These are phyloP conservation scores for Paratilapia polleni DNA, from an alignment of 2,113 vertebrate species.

Conservation along the genomic window DNA sequence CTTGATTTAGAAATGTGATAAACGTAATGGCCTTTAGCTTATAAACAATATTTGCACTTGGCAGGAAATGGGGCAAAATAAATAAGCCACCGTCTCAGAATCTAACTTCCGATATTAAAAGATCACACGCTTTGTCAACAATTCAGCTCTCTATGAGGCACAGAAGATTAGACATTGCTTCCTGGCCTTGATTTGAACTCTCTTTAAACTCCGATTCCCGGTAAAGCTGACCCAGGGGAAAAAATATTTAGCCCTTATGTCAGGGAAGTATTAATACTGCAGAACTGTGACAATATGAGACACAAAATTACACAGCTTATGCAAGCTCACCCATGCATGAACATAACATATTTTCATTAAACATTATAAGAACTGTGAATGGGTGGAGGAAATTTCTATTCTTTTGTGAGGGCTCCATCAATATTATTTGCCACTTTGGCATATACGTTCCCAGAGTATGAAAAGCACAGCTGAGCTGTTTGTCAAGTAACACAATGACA, in stretches of 20 bases:
- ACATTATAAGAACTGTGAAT: neutral
- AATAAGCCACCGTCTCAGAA: neutral
- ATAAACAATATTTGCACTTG: neutral
- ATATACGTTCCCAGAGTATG: neutral
- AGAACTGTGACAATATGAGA: neutral
- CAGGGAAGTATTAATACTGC: neutral
- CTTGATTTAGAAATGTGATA: neutral
- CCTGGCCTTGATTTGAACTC: slow-evolving; percentile 1
- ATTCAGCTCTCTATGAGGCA: neutral
- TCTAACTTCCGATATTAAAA: neutral
- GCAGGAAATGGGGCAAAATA: neutral
- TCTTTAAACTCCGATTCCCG: neutral
- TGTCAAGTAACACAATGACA: slow-evolving; percentile 39
- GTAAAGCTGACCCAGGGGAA: neutral
- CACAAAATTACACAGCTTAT: neutral
- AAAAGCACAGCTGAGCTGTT: slow-evolving; percentile 35
- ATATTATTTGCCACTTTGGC: neutral
- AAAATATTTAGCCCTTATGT: neutral
- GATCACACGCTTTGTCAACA: neutral
- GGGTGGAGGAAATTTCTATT: neutral
- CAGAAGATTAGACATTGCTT: slow-evolving; percentile 8
- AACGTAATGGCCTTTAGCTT: neutral
- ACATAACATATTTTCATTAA: neutral
- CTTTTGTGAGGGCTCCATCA: neutral
- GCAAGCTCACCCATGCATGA: neutral